Conservation (phyloP, 2,113 vertebrate species). For the Callorhinus ursinus region DNA sequence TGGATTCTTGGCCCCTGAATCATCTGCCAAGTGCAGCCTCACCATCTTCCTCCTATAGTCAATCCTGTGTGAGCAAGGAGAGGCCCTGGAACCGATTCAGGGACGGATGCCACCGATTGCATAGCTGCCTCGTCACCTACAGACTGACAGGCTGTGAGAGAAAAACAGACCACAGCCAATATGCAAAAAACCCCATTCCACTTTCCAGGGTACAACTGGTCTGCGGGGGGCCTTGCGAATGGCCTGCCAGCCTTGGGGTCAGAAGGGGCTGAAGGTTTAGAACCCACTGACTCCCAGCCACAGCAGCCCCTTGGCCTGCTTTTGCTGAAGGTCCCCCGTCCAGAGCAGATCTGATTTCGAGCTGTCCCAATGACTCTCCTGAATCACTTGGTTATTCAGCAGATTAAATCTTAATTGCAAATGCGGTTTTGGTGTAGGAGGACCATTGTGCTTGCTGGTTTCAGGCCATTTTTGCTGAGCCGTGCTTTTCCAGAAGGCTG, state of each 20-base stretch:
- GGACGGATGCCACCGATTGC: constrained; percentile 18
- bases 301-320: neutral
- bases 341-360: constrained; percentile 48
- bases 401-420: constrained; percentile 79
- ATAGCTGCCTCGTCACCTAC: constrained; percentile 20
- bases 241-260: neutral
- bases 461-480: constrained; percentile 66
- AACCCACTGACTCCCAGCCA: neutral
- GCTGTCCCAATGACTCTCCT: constrained; percentile 19
- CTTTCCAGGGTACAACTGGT: constrained; percentile 50
- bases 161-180: constrained; percentile 46
- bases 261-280: constrained; percentile 8
- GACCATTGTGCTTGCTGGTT: constrained; percentile 61
- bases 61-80: constrained; percentile 36
- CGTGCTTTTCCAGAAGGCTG: constrained; percentile 60
- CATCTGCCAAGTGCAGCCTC: neutral
- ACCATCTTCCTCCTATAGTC: neutral
- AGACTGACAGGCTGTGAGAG: neutral
- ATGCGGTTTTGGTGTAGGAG: constrained; percentile 54
- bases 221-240: neutral
- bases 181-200: constrained; percentile 7
- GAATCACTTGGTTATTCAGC: constrained; percentile 71
- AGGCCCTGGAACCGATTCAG: neutral
- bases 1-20: neutral
- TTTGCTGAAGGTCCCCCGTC: constrained; percentile 4